A percentile compares a stretch with the other conserved stretches of the same genome.
phyloP scores from a whole-genome alignment of 2,113 vertebrate genomes.

The Theristicus caerulescens region DNA sequence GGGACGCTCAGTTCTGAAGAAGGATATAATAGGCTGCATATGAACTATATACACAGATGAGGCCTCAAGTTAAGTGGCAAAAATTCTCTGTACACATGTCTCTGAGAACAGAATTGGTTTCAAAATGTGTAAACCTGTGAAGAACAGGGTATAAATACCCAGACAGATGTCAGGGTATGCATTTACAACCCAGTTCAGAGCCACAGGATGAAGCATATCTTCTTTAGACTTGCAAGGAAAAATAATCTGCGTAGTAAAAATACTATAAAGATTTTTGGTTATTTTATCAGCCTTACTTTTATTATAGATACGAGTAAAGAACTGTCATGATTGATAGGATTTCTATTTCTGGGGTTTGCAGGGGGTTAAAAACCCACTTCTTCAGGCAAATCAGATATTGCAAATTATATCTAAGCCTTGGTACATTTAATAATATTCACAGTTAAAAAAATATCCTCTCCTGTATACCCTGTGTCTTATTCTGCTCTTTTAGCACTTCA shows the following conservation, averaged over 20 bases:
- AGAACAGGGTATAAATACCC: background rate
- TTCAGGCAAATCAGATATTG: background rate
- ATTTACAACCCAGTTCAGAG: background rate
- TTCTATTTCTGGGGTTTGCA: conserved; percentile 19
- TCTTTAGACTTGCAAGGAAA: background rate
- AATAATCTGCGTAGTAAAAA: background rate
- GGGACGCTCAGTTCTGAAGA: background rate
- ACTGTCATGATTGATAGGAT: background rate
- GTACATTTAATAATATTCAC: conserved; percentile 2
- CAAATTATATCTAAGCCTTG: background rate
- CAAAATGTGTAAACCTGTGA: background rate
- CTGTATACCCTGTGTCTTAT: background rate
- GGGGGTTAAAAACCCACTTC: background rate
- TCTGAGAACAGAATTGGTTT: background rate
- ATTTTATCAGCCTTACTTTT: background rate
- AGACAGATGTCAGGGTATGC: background rate
- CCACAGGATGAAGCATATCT: background rate
- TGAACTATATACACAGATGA: background rate
- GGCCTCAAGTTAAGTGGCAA: background rate
- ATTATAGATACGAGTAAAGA: background rate
- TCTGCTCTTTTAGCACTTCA: background rate
- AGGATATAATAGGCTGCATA: background rate
- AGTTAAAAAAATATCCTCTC: conserved; percentile 22
- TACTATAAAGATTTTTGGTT: background rate
- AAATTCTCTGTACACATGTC: background rate